phyloP scores from a whole-genome alignment of 2,113 vertebrate species.

The Syngnathus floridae region DNA sequence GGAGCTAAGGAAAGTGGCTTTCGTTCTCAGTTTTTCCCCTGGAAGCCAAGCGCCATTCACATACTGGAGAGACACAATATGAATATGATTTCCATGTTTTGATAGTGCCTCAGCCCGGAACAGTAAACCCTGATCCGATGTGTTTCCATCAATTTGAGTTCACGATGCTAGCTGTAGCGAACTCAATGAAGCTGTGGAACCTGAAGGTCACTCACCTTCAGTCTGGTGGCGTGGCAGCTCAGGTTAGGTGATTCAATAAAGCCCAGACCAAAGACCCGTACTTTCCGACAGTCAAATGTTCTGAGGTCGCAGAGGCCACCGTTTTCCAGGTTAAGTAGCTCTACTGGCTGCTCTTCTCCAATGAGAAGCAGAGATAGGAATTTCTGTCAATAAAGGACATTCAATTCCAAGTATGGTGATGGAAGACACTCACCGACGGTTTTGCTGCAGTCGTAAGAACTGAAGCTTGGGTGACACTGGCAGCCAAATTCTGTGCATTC shows the following conservation, averaged over 20 bases:
- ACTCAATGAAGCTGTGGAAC: background rate
- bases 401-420: background rate
- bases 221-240: conserved; percentile 61
- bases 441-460: conserved; percentile 71
- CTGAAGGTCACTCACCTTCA: conserved; percentile 59
- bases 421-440: conserved; percentile 61
- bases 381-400: background rate
- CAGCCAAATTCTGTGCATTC: conserved; percentile 71
- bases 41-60: conserved; percentile 64
- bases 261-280: conserved; percentile 52
- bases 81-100: background rate
- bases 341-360: conserved; percentile 56
- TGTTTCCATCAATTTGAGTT: background rate
- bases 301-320: conserved; percentile 62
- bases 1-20: conserved; percentile 76
- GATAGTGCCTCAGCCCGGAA: background rate
- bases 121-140: background rate
- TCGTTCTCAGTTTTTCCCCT: conserved; percentile 66
- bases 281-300: conserved; percentile 46
- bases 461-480: conserved; percentile 65
- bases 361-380: background rate
- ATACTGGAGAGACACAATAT: conserved; percentile 42
- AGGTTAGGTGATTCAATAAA: conserved; percentile 63
- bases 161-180: background rate
- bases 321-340: conserved; percentile 68